These are phyloP conservation scores for Centropristis striata DNA, from an alignment of 2,113 vertebrate genomes.

Conservation along the genomic window DNA sequence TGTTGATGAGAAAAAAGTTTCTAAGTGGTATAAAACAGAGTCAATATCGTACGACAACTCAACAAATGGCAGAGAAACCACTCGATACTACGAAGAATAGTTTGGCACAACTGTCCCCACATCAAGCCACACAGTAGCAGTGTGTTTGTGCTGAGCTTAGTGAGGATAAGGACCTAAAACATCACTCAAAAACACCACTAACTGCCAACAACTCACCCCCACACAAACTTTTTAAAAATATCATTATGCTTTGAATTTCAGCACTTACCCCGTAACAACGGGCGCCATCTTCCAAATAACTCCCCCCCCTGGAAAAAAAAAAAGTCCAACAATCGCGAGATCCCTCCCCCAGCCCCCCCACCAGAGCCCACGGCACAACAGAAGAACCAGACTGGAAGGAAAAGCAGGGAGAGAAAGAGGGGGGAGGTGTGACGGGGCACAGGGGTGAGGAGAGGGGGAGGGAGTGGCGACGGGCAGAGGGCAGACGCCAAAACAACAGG, in stretches of 20 bases:
- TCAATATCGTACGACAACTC: slow-evolving; percentile 1
- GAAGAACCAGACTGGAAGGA: slow-evolving; percentile 54
- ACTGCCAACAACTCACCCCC: neutral
- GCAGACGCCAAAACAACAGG: slow-evolving; percentile 78
- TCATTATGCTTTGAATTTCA: slow-evolving; percentile 73
- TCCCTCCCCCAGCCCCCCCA: slow-evolving; percentile 57
- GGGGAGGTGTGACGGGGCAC: slow-evolving; percentile 51
- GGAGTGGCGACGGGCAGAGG: slow-evolving; percentile 44
- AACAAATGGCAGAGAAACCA: slow-evolving; percentile 28
- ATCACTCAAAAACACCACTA: neutral
- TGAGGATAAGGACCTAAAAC: neutral
- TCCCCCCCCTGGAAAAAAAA: slow-evolving; percentile 77
- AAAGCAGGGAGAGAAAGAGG: slow-evolving; percentile 18
- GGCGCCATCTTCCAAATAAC: slow-evolving; percentile 98
- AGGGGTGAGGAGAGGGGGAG: slow-evolving; percentile 46
- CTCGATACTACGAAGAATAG: slow-evolving; percentile 43
- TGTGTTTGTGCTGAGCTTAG: neutral
- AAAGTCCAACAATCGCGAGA: slow-evolving; percentile 87
- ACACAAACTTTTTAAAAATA: slow-evolving; percentile 13
- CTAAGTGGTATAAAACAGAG: neutral
- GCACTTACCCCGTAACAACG: slow-evolving; percentile 98
- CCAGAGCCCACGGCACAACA: slow-evolving; percentile 54
- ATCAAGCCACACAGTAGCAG: slow-evolving; percentile 28
- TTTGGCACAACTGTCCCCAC: slow-evolving; percentile 57
- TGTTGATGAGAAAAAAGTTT: slow-evolving; percentile 4